Evolutionary conservation across 2,797 vertebrate genomes (phyloP), one percentile per base, ranked within the genome.

Genomic region (Miichthys miiuy): DNA sequence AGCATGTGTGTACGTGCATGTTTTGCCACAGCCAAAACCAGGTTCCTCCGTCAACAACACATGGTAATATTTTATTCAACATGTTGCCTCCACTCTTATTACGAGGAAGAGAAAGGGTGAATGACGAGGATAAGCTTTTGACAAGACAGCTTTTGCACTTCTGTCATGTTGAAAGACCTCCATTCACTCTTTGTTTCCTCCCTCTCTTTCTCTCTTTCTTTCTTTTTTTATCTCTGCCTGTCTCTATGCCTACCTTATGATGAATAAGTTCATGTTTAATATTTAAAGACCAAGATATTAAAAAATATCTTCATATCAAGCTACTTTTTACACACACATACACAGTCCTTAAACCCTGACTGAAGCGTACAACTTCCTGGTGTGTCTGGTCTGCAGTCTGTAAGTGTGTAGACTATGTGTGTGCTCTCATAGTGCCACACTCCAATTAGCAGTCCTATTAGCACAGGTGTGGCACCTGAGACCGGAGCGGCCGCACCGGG

Each of bases 391-490:
- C 13, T 66, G 34, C 34, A 13, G 38, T 70, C 16, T 62, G 52
- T 6, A 2, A 68, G 52, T 68, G 64, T 50, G 9, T 75, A 13
- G 41, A 17, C 18, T 71, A 65, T 55, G 56, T 76, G 62, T 74
- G 67, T 12, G 8, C 23, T 57, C 55, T 62, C 18, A 47, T 13
- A 14, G 23, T 7, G 60, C 72, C 27, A 27, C 9, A 65, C 80
- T 86, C 87, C 84, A 90, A 87, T 92, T 92, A 91, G 78, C 65
- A 64, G 74, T 67, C 66, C 82, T 81, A 77, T 89, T 87, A 86
- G 83, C 83, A 60, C 70, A 87, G 88, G 88, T 87, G 83, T 62
- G 42, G 70, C 89, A 88, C 91, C 88, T 89, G 89, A 87, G 90
- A 90, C 83, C 88, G 68, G 46, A 44, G 48, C 11, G 17, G 57